Conservation (phyloP, 2,888 invertebrate species). For the Bedellia somnulentella region DNA sequence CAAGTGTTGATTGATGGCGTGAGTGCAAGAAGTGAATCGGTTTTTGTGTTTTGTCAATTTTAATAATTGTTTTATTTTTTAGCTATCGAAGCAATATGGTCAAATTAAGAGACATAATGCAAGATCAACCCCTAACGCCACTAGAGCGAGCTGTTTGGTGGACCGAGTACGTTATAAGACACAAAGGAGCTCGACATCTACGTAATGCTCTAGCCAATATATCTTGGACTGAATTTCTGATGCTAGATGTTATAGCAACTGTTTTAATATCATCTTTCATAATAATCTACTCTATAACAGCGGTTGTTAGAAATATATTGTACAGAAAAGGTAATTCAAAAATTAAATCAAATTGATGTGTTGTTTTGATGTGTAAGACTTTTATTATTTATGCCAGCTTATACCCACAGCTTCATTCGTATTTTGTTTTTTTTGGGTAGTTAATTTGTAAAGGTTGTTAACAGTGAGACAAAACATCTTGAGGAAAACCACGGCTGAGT, state of each 20-base stretch:
- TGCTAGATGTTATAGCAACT: slow-evolving; percentile 17
- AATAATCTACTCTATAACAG: too few relatives aligned
- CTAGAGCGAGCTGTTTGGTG: slow-evolving; percentile 18
- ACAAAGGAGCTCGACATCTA: slow-evolving; percentile 15
- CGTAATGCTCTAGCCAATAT: slow-evolving; percentile 10
- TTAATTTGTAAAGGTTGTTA: too few relatives aligned
- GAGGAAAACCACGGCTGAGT: too few relatives aligned
- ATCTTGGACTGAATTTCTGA: slow-evolving; percentile 4
- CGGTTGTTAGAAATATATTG: too few relatives aligned
- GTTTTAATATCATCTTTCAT: too few relatives aligned
- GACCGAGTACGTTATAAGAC: slow-evolving; percentile 21
- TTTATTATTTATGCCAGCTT: too few relatives aligned
- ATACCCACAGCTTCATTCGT: too few relatives aligned
- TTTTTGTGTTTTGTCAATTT: background rate
- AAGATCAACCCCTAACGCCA: slow-evolving; percentile 16
- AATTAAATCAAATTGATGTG: too few relatives aligned
- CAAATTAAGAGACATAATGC: slow-evolving; percentile 10
- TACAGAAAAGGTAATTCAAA: too few relatives aligned
- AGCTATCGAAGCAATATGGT: slow-evolving; percentile 15
- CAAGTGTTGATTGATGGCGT: background rate
- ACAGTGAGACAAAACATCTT: too few relatives aligned
- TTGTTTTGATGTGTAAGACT: too few relatives aligned
- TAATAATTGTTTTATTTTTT: slow-evolving; percentile 4
- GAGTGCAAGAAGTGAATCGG: background rate
- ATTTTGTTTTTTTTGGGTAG: too few relatives aligned